Conservation (phyloP, 64 coral and sea anemone species). For the Platygyra sinensis region DNA sequence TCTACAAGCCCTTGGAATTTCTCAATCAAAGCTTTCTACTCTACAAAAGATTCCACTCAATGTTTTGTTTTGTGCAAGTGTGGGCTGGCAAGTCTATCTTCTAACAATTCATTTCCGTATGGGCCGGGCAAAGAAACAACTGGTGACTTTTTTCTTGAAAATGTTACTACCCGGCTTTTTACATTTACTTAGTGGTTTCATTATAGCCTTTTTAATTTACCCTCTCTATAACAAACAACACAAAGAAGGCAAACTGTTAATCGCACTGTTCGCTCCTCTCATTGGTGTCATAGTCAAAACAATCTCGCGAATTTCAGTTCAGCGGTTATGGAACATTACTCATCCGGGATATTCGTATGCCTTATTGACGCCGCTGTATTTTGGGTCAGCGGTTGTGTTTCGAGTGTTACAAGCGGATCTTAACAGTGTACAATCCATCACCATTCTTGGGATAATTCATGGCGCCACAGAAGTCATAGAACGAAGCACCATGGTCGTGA, state of each 20-base stretch:
- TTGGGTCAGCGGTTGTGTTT: neutral
- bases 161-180: neutral
- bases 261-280: neutral
- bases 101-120: neutral
- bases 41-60: slow-evolving; percentile 8
- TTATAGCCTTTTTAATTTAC: neutral
- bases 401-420: slow-evolving; percentile 28
- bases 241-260: neutral
- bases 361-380: neutral
- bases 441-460: slow-evolving; percentile 33
- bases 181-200: no score
- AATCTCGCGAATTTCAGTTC: neutral
- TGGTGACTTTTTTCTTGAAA: neutral
- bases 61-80: neutral
- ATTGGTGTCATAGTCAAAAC: neutral
- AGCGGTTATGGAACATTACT: neutral
- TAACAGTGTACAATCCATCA: neutral
- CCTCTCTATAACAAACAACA: neutral
- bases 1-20: neutral
- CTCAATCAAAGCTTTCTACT: neutral
- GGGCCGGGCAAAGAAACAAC: neutral
- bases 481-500: neutral
- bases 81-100: neutral
- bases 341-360: slow-evolving; percentile 10
- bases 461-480: neutral